phyloP scores from a whole-genome alignment of 2,888 invertebrate species.

The Punctoribates punctum region DNA sequence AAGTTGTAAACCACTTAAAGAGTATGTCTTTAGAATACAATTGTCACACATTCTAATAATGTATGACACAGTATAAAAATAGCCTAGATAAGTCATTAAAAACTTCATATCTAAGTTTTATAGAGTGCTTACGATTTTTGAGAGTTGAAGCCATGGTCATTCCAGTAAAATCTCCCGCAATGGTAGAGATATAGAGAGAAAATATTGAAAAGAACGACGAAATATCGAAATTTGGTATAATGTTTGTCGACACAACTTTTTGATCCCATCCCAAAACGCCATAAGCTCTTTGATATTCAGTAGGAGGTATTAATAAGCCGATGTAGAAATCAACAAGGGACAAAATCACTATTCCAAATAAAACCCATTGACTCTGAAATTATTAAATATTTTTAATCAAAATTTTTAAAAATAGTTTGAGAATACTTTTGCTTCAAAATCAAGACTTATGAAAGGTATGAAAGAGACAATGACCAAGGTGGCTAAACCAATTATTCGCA shows the following conservation, averaged over 20 bases:
- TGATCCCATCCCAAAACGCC: not conserved
- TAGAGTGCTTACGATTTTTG: slow-evolving; percentile 22
- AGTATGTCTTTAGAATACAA: too few species aligned
- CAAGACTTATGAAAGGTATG: slow-evolving; percentile 39
- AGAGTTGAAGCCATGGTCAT: slow-evolving; percentile 14
- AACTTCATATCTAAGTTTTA: too few species aligned
- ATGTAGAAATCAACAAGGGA: not conserved
- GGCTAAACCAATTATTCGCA: slow-evolving; percentile 33
- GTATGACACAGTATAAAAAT: too few species aligned
- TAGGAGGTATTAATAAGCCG: not conserved
- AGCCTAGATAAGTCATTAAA: too few species aligned
- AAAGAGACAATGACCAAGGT: slow-evolving; percentile 34
- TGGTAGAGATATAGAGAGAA: not conserved
- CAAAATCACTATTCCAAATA: not conserved
- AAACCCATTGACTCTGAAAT: slow-evolving; percentile 15
- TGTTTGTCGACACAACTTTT: not conserved
- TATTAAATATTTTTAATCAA: not conserved
- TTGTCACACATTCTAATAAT: too few species aligned
- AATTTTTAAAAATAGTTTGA: too few species aligned
- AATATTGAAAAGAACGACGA: not conserved
- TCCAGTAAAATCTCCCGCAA: slow-evolving; percentile 13
- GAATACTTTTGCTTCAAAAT: slow-evolving; percentile 34
- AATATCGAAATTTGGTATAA: not conserved
- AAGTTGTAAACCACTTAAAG: too few species aligned
- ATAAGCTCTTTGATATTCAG: not conserved